These are phyloP conservation scores for Papilio demoleus DNA, from an alignment of 2,888 invertebrate genomes.

Conservation along the genomic window DNA sequence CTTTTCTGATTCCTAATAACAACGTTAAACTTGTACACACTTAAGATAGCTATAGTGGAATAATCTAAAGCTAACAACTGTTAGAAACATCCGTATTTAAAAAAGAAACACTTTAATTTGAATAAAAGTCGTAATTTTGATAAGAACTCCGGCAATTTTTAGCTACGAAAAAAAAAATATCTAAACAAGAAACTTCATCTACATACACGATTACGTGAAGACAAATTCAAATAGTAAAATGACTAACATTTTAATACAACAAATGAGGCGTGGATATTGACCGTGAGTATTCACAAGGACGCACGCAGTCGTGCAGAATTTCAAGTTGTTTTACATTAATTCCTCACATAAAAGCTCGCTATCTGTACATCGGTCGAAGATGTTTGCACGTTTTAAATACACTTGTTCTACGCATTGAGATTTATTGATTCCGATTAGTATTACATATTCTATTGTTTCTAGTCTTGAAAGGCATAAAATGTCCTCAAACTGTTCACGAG, in stretches of 20 bases:
- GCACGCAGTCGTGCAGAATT: slow-evolving; percentile 33
- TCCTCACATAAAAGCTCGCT: slow-evolving; percentile 30
- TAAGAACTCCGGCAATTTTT: not conserved
- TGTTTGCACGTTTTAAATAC: slow-evolving; percentile 17
- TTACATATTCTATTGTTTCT: not conserved
- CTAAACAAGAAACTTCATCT: not conserved
- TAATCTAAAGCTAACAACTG: not conserved
- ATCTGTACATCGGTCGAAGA: not conserved
- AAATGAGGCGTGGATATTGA: slow-evolving; percentile 35
- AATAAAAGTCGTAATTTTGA: not conserved
- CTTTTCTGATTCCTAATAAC: too few relatives aligned
- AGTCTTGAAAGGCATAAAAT: not conserved
- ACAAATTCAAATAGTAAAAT: slow-evolving; percentile 4
- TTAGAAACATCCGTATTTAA: not conserved
- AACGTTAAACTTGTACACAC: too few relatives aligned
- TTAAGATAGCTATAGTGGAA: not conserved
- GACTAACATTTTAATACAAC: slow-evolving; percentile 28
- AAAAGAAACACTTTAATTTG: not conserved
- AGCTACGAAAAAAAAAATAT: not conserved
- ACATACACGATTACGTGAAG: not conserved
- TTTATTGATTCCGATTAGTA: not conserved
- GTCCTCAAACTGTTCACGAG: too few relatives aligned
- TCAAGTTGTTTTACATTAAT: slow-evolving; percentile 41
- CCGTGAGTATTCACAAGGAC: slow-evolving; percentile 33
- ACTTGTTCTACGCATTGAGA: not conserved